Conservation (phyloP, 2,888 invertebrate genomes). For the Calameuta filiformis region DNA sequence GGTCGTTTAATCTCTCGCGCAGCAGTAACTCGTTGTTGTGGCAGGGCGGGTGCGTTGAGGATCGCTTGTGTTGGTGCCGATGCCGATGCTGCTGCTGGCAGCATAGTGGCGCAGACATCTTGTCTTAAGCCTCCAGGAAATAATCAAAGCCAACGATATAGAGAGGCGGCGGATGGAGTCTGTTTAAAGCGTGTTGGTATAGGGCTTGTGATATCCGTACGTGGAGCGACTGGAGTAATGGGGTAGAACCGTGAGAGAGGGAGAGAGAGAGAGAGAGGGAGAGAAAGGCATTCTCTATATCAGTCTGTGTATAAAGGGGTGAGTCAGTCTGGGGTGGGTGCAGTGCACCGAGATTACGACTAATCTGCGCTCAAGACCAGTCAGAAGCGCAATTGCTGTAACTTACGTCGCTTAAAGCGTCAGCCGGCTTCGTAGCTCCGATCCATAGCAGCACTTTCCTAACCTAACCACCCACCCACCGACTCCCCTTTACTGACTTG, state of each 20-base stretch:
- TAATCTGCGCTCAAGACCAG: conserved; percentile 47
- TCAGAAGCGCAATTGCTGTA: conserved; percentile 43
- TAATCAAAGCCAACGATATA: conserved; percentile 38
- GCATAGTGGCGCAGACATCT: conserved; percentile 29
- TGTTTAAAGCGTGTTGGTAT: background rate
- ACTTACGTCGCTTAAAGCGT: conserved; percentile 49
- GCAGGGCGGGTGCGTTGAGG: background rate
- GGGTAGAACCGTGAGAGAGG: background rate
- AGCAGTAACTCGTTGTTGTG: conserved; percentile 23
- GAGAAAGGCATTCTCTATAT: background rate
- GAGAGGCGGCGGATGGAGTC: background rate
- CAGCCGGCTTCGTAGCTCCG: conserved; percentile 17
- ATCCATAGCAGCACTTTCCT: background rate
- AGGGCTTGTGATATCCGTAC: background rate
- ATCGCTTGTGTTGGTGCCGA: background rate
- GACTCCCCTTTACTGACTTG: background rate
- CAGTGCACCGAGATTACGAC: conserved; percentile 52
- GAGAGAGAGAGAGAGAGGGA: background rate
- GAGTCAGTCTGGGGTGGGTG: conserved; percentile 31
- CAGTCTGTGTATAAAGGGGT: background rate
- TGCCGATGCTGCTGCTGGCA: background rate
- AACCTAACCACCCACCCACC: background rate
- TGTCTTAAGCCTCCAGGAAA: conserved; percentile 33
- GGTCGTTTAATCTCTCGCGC: conserved; percentile 36
- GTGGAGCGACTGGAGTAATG: background rate